phyloP scores from a whole-genome alignment of 1,140 invertebrate genomes.

The Atta colombica region DNA sequence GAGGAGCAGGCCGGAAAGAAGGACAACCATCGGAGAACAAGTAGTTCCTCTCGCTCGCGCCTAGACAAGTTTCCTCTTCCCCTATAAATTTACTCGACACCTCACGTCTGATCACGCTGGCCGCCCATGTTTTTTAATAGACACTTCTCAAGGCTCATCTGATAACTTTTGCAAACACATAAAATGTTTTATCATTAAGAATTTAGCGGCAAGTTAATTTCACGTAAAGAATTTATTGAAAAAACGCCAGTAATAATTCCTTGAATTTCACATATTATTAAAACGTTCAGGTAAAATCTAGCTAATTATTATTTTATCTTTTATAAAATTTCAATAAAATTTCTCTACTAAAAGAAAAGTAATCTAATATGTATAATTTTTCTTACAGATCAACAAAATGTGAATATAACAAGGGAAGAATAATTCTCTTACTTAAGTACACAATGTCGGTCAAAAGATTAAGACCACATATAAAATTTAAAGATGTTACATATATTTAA shows the following conservation, averaged over 20 bases:
- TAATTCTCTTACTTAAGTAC: not conserved
- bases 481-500: too few species aligned
- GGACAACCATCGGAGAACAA: conserved; percentile 32
- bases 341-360: not conserved
- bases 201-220: not conserved
- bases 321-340: not conserved
- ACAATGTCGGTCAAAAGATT: too few species aligned
- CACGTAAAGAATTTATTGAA: not conserved
- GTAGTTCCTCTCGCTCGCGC: conserved; percentile 26
- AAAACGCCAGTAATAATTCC: not conserved
- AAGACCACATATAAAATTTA: too few species aligned
- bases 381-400: not conserved
- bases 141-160: not conserved
- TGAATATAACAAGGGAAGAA: not conserved
- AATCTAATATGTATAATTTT: not conserved
- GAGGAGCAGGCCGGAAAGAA: conserved; percentile 38
- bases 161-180: not conserved
- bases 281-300: not conserved
- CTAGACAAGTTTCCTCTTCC: conserved; percentile 33
- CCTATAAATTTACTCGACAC: conserved; percentile 62
- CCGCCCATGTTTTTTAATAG: conserved; percentile 4
- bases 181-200: not conserved
- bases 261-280: not conserved
- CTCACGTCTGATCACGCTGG: conserved; percentile 6
- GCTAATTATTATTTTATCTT: not conserved